These are phyloP conservation scores for Smithornis capensis DNA, from an alignment of 2,113 vertebrate species.

Conservation along the genomic window DNA sequence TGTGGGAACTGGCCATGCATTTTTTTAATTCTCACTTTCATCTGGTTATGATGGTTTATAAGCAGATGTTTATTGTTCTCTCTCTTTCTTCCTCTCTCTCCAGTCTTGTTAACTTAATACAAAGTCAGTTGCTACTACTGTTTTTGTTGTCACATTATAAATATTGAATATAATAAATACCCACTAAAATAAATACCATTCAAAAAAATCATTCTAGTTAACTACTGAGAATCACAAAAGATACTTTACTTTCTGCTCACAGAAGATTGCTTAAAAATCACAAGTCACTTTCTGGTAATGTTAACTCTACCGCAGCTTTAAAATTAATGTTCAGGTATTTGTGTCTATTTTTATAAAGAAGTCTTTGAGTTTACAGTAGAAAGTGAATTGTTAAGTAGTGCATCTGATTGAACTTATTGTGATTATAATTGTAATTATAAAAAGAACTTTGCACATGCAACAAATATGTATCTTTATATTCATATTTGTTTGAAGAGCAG, in stretches of 20 bases:
- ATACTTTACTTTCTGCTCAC: not conserved
- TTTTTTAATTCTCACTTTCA: conserved; percentile 27
- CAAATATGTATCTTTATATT: not conserved
- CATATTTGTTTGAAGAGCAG: conserved; percentile 13
- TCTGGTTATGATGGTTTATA: conserved; percentile 11
- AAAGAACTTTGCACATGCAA: not conserved
- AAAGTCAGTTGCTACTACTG: not conserved
- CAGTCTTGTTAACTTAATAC: not conserved
- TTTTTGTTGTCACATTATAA: not conserved
- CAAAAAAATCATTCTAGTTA: not conserved
- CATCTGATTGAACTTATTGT: conserved; percentile 13
- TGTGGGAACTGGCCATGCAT: conserved; percentile 20
- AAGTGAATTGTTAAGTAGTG: not conserved
- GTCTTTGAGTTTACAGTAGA: not conserved
- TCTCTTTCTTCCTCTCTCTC: not conserved
- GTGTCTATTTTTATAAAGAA: not conserved
- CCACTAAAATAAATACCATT: not conserved
- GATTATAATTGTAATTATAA: not conserved
- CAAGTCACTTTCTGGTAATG: not conserved
- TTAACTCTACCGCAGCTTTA: not conserved
- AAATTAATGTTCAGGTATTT: not conserved
- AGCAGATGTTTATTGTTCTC: conserved; percentile 25
- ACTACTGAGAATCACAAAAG: not conserved
- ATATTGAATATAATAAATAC: not conserved
- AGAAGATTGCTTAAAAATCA: not conserved